Evolutionary conservation across 2,113 vertebrate genomes (phyloP), one percentile per base, ranked within the genome.

Genomic region (Hoplias malabaricus): DNA sequence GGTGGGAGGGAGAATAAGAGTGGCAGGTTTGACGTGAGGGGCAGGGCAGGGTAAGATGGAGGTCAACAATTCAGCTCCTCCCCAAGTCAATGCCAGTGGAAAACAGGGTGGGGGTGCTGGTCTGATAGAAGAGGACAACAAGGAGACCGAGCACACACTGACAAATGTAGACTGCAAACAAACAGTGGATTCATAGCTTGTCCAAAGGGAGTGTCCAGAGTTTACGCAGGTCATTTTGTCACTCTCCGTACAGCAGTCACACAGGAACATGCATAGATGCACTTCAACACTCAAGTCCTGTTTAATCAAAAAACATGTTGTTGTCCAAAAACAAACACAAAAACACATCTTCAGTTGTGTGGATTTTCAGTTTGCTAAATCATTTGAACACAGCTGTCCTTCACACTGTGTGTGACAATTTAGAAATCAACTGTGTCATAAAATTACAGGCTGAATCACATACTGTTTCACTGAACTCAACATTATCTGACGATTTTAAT

Each of bases 61-160:
- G 73, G 61, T 75, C 73, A 75, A 75, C 61, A 75, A 75, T 75
- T 48, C 46, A 29, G 50, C 61, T 46, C 36, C 46, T 36, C 61
- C 19, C 25, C 33, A 75, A 54, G 59, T 54, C 34, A 40, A 66
- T 54, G 62, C 61, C 34, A 62, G 65, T 62, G 63, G 72, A 59
- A 59, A 59, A 69, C 13, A 69, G 19, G 46, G 54, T 56, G 63
- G 43, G 21, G n/a, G 27, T 29, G 42, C 61, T n/a, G 31, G 8
- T 29, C 40, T 36, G 31, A 75, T 36, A 25, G 8, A 23, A 27
- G 59, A 54, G 13, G 59, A 50, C 42, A 48, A 48, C 42, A 48
- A 48, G 54, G 40, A 25, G 53, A 33, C 59, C 31, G 23, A 31
- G 36, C 29, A 14, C 33, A 53, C 31, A 66, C 21, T 2, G 33